Evolutionary conservation across 2,797 vertebrate species (phyloP), one percentile per base, ranked within the genome.

Genomic region (Neosalanx taihuensis): DNA sequence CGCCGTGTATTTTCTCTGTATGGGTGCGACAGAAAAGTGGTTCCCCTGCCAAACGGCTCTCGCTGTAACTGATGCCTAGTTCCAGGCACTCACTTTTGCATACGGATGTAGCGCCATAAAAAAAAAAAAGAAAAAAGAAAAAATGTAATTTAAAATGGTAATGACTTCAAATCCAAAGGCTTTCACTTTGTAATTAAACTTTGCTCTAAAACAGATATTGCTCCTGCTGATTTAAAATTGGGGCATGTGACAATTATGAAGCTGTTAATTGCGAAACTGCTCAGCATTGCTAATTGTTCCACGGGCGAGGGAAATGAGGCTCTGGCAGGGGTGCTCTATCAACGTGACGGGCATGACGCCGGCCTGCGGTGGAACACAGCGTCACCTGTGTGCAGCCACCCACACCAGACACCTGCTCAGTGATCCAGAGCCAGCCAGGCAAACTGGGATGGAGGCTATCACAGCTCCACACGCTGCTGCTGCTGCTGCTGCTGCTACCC

Each of bases 271-370:
- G 89, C 87, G 83, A 92, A 93, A 91, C 88, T 91, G 88, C 87
- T 91, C 89, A 90, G 90, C 90, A 91, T 91, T 91, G 87, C 90
- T 92, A 92, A 92, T 92, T 92, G 91, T 90, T 92, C 88, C 77
- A 72, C 67, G 81, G 88, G 85, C 88, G 87, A 87, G 86, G 89
- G 85, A 89, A 89, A 89, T 87, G 88, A 89, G 84, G 81, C 84
- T 83, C 75, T 87, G 86, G 89, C 86, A 87, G 83, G 79, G 81
- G 84, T 79, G 83, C 84, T 92, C 87, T 84, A 85, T 92, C 87
- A 90, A 83, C 33, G 77, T 89, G 87, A 89, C 56, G 73, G 86
- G 85, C 30, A 53, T 69, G 26, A 70, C 73, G 73, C 74, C 79
- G 77, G 73, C 33, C 76, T 76, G 78, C 67, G 68, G 73, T 79